These are phyloP conservation scores for Limnothrissa miodon DNA, from an alignment of 2,113 vertebrate genomes.

Conservation along the genomic window DNA sequence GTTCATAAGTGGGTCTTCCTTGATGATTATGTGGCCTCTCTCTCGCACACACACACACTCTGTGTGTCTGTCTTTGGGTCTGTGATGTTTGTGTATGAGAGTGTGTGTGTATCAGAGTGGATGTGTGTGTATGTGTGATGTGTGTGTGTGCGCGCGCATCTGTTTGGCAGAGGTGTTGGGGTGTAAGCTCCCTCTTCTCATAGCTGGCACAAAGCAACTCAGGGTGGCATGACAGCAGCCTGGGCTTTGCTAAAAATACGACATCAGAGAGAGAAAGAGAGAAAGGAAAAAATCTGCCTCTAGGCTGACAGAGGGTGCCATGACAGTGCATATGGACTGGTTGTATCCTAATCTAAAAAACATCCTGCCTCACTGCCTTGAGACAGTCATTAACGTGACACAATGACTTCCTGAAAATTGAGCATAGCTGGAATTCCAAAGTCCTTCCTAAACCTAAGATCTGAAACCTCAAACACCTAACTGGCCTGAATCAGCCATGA, in stretches of 20 bases:
- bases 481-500: too few relatives aligned
- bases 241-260: neutral
- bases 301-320: too few relatives aligned
- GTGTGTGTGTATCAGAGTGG: neutral
- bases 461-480: too few relatives aligned
- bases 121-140: neutral
- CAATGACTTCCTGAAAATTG: neutral
- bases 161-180: constrained; percentile 20
- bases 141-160: neutral
- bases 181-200: constrained; percentile 29
- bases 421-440: neutral
- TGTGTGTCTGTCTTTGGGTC: neutral
- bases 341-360: neutral
- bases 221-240: constrained; percentile 5
- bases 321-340: neutral
- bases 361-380: neutral
- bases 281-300: too few relatives aligned
- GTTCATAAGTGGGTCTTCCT: neutral
- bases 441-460: neutral
- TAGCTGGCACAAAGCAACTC: neutral
- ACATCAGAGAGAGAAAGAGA: neutral
- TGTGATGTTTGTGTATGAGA: neutral
- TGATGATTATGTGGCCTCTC: neutral
- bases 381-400: neutral
- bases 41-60: neutral